Percentiles rank a stretch among this genome's conserved stretches.
These are phyloP conservation scores for Caenorhabditis uteleia DNA, from an alignment of 2,888 invertebrate genomes.

Conservation along the genomic window DNA sequence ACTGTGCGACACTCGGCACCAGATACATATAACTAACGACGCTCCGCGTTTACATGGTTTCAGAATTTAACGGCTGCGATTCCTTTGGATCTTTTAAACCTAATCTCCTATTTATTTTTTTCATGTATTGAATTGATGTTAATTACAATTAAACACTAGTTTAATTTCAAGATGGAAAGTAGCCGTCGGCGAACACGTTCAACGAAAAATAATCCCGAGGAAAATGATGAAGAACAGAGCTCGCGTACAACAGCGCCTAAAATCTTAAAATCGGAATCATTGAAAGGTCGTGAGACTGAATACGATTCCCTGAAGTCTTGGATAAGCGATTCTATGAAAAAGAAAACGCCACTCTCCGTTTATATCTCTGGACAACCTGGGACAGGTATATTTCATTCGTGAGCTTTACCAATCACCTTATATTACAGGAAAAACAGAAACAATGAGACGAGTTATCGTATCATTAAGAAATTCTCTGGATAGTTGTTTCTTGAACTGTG, in stretches of 20 bases:
- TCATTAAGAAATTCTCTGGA: conserved; percentile 13
- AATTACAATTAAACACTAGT: too few relatives aligned
- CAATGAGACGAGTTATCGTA: conserved; percentile 50
- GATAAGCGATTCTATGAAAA: conserved; percentile 77
- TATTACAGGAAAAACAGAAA: conserved; percentile 58
- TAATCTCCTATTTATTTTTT: too few relatives aligned
- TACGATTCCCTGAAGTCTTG: conserved; percentile 78
- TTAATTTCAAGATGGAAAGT: too few relatives aligned
- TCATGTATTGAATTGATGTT: too few relatives aligned
- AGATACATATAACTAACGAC: too few relatives aligned
- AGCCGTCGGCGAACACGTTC: too few relatives aligned
- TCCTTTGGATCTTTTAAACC: too few relatives aligned
- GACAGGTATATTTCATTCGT: conserved; percentile 88
- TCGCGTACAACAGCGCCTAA: not conserved
- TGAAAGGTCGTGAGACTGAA: conserved; percentile 81
- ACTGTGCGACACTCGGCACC: too few relatives aligned
- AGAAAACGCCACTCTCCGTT: conserved; percentile 80
- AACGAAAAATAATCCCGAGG: too few relatives aligned
- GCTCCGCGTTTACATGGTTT: too few relatives aligned
- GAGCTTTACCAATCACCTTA: not conserved
- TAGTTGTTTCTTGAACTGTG: conserved; percentile 50
- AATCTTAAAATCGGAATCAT: conserved; percentile 4
- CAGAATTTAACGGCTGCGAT: too few relatives aligned
- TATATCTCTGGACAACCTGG: conserved; percentile 97
- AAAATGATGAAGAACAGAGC: too few relatives aligned